Conservation (phyloP, 2,113 vertebrate species). For the Peucedramus taeniatus region DNA sequence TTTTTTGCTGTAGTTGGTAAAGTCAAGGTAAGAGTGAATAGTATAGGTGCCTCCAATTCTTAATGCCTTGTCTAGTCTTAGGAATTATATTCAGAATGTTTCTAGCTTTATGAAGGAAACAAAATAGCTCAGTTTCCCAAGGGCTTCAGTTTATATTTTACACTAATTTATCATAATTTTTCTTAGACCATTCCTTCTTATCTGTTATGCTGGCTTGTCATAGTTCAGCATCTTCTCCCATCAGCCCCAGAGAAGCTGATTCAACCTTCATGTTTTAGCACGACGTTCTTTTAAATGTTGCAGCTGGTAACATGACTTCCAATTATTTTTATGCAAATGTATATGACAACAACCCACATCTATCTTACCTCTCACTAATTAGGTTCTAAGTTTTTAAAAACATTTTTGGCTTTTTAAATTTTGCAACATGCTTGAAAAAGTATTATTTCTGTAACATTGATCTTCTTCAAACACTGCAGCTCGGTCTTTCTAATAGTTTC, state of each 20-base stretch:
- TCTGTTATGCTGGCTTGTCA: neutral
- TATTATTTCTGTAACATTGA: neutral
- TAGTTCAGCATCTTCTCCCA: neutral
- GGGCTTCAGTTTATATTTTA: neutral
- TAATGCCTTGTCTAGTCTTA: neutral
- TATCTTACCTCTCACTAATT: neutral
- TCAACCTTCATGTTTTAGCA: neutral
- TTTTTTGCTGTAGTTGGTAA: neutral
- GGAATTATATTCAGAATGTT: neutral
- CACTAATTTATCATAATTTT: neutral
- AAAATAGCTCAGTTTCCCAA: neutral
- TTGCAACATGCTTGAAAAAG: neutral
- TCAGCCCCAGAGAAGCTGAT: neutral
- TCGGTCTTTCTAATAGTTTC: neutral
- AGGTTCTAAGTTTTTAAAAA: neutral
- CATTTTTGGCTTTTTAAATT: neutral
- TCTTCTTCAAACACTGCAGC: neutral
- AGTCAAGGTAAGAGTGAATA: neutral
- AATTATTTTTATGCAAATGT: constrained; percentile 49
- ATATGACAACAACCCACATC: neutral
- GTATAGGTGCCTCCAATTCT: neutral
- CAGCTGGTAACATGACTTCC: neutral
- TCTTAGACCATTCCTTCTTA: neutral
- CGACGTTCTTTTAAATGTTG: neutral
- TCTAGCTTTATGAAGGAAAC: neutral